Evolutionary conservation across 2,888 invertebrate genomes (phyloP).

Genomic region (Andrena praecox): DNA sequence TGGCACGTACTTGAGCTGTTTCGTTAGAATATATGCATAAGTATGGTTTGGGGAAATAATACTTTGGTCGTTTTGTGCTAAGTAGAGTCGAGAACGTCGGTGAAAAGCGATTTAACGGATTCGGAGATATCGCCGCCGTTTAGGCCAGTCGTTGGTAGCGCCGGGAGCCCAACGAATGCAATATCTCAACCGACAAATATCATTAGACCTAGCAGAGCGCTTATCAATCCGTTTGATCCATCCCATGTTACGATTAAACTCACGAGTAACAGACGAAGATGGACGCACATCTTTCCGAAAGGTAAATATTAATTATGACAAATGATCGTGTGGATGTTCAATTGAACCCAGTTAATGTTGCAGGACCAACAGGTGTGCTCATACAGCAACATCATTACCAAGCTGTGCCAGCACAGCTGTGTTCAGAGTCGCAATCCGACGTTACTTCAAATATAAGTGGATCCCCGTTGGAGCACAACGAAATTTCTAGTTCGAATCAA

Average conservation of each 20-base stretch:
- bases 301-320: conserved; percentile 84
- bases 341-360: conserved; percentile 24
- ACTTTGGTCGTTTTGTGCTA: conserved; percentile 1
- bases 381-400: conserved; percentile 98
- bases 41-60: conserved; percentile 4
- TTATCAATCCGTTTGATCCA: conserved; percentile 99
- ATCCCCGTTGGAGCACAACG: conserved; percentile 78
- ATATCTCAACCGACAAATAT: conserved; percentile 76
- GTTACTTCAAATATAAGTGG: conserved; percentile 80
- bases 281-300: conserved; percentile 99
- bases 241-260: conserved; percentile 98
- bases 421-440: conserved; percentile 79
- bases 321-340: neutral
- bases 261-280: conserved; percentile 96
- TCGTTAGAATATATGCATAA: neutral
- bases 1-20: conserved; percentile 60
- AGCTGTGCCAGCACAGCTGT: conserved; percentile 89
- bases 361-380: conserved; percentile 94
- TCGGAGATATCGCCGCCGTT: conserved; percentile 86
- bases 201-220: conserved; percentile 91
- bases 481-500: conserved; percentile 58
- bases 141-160: conserved; percentile 87
- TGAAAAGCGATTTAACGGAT: conserved; percentile 83
- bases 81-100: conserved; percentile 74
- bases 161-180: conserved; percentile 86